A percentile compares a stretch with the other conserved stretches of the same genome.
Evolutionary conservation across 2,113 vertebrate genomes (phyloP).

Genomic region (Crotophaga sulcirostris): DNA sequence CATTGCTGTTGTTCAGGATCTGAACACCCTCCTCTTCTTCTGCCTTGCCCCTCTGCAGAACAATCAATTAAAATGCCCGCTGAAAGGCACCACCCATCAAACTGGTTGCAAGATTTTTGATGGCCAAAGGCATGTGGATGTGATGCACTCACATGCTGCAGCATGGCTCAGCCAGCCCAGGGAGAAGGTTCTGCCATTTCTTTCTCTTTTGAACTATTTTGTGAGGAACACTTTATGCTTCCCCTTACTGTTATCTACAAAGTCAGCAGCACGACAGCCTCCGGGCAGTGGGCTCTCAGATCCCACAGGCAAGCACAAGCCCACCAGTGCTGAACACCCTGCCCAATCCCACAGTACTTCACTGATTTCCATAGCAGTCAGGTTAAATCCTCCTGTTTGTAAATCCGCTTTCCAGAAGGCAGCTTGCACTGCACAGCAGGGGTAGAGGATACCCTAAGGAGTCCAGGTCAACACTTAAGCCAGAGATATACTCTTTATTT

Average conservation of each 20-base stretch:
- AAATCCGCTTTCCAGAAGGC: not conserved
- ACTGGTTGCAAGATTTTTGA: not conserved
- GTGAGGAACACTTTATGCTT: not conserved
- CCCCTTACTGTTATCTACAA: not conserved
- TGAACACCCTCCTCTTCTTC: not conserved
- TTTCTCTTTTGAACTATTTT: not conserved
- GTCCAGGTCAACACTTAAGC: not conserved
- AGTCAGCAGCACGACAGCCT: not conserved
- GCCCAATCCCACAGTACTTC: not conserved
- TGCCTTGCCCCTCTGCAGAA: not conserved
- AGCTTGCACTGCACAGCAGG: not conserved
- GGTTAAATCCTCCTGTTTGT: not conserved
- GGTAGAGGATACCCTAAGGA: not conserved
- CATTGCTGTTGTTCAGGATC: not conserved
- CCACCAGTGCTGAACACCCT: not conserved
- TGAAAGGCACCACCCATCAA: not conserved
- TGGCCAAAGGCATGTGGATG: not conserved
- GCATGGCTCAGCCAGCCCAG: accelerated
- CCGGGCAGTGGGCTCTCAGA: not conserved
- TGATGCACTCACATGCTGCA: accelerated
- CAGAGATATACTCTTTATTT: not conserved
- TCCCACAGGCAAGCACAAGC: accelerated
- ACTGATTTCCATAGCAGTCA: not conserved
- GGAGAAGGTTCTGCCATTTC: not conserved
- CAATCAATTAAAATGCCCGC: not conserved